Base-by-base conservation (phyloP, 2,113 vertebrate species). In the Trinectes maculatus region DNA sequence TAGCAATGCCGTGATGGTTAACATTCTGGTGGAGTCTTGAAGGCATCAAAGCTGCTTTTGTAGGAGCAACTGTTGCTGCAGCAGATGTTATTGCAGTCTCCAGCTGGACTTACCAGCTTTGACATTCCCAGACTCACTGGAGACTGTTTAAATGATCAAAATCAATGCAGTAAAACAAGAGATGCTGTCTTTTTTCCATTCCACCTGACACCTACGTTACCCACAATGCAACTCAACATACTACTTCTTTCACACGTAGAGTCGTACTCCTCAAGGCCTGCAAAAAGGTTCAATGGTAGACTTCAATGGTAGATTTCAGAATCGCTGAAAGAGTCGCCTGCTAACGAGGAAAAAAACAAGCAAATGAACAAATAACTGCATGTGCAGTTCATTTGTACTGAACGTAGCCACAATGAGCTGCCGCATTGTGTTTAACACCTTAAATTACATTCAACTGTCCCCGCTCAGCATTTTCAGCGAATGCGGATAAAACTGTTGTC, bases 361-460 rank as follows among this genome's bases (percentile, higher is more conserved):
- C 34, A 13, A 37, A 37, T 37, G 5, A 40, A 40, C 16, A n/a
- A n/a, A 8, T 29, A 26, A 46, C 19, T 34, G 26, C 16, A 51
- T 9, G 31, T 36, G 3, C 43, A 31, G 6, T 33, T n/a, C 24
- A 61, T 22, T 21, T 31, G 8, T 21, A 19, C 19, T 49, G 10
- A 33, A 28, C 8, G 6, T 22, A 12, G 21, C 46, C 25, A 8
- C 21, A 39, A 4, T 21, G 8, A 25, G 29, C 42, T 43, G 19
- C 36, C 24, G 22, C n/a, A 43, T 55, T 24, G 58, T 71, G 16
- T 47, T 25, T 19, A 40, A 48, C 40, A 54, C 39, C 22, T n/a
- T 6, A 39, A 51, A 55, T 60, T 3, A 37, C 48, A 24, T 37
- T 6, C 6, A 55, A 67, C 16, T 1, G 31, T 24, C 37, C 60